Base-by-base conservation (phyloP, 2,113 vertebrate genomes). In the Stegostoma tigrinum region DNA sequence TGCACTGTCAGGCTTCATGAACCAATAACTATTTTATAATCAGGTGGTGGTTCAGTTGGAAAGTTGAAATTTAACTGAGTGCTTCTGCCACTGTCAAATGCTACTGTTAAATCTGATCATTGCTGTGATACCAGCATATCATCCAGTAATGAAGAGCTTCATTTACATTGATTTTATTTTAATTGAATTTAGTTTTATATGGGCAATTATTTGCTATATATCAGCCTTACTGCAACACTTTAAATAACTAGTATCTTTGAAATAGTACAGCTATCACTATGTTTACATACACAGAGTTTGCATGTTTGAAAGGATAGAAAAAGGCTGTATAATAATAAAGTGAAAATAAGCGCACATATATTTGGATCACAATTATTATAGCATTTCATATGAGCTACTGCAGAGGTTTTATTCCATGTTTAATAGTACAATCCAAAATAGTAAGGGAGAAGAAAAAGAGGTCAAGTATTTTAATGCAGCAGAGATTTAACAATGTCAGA, bases 381-480 rank as follows among this genome's bases (percentile, higher is more conserved):
- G n/a, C 4, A 34, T 95, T 48, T 72, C 67, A 42, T 70, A 48
- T 72, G 38, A 52, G 24, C 45, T 75, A 75, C 94, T 72, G 42
- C 34, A 68, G 34, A 95, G 94, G 94, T 95, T 95, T 95, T 34
- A 72, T 52, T 95, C 67, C 42, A 72, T 52, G 27, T 95, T 72
- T 14, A 70, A 34, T 72, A 55, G 45, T n/a, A 52, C 45, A 90
- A 27, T 90, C 23, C 61, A 61, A 52, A 14, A 24, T 52, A 34
- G 42, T 12, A 7, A 52, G 10, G 55, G 55, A 61, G 94, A 90
- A 34, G 75, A 95, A 95, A 94, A 42, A 48, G 93, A 70, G 93
- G 64, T 70, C 67, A 95, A 34, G 12, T 67, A 4, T 95, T 95
- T 95, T 95, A 95, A 48, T 72, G 94, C 94, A 95, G 94, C 30